Evolutionary conservation across 2,113 vertebrate genomes (phyloP).

Genomic region (Proterorhinus semilunaris): DNA sequence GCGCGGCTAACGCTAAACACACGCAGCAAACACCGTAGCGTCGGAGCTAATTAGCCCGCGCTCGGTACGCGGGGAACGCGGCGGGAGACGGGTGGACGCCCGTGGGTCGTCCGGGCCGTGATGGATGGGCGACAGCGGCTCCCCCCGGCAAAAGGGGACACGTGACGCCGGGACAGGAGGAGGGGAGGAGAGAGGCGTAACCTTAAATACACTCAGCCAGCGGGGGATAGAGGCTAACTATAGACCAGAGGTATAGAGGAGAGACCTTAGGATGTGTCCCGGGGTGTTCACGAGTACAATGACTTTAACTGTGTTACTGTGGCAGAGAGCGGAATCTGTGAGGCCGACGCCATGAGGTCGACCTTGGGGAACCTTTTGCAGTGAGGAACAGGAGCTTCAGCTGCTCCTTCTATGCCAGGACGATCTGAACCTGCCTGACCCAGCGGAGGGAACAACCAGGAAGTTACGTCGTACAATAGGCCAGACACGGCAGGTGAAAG

Average conservation of each 20-base stretch:
- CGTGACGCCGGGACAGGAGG: not conserved
- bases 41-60: constrained; percentile 58
- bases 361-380: too few species aligned
- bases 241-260: not conserved
- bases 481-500: too few species aligned
- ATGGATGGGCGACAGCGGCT: constrained; percentile 64
- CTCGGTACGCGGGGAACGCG: constrained; percentile 21
- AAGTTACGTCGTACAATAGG: too few species aligned
- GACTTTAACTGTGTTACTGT: not conserved
- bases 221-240: not conserved
- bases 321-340: too few species aligned
- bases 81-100: constrained; percentile 39
- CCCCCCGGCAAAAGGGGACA: constrained; percentile 59
- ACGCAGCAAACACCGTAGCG: constrained; percentile 43
- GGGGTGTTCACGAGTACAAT: not conserved
- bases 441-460: too few species aligned
- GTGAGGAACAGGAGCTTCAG: too few species aligned
- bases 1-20: constrained; percentile 49
- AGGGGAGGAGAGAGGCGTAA: not conserved
- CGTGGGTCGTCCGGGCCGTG: constrained; percentile 29
- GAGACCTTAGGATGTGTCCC: not conserved
- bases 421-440: too few species aligned
- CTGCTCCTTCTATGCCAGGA: too few species aligned
- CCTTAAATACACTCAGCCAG: not conserved
- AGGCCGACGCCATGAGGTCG: too few species aligned